Conservation (phyloP, 1,140 invertebrate species). For the Hypothenemus hampei region DNA sequence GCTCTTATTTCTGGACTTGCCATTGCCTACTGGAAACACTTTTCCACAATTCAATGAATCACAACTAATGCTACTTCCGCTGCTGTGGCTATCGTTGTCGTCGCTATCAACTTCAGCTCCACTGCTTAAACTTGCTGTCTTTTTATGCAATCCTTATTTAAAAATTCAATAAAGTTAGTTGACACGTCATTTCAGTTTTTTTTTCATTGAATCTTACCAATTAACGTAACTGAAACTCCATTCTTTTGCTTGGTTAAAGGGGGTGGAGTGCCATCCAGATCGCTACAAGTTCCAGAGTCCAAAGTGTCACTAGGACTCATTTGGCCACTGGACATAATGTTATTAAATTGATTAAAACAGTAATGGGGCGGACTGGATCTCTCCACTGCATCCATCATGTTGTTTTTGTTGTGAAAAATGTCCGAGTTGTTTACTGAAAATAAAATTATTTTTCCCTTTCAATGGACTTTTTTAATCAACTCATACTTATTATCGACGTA, state of each 20-base stretch:
- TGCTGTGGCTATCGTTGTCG: constrained; percentile 65
- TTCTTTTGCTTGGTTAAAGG: constrained; percentile 63
- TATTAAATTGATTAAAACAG: constrained; percentile 47
- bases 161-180: constrained; percentile 1
- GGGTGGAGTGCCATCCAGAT: constrained; percentile 68
- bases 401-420: constrained; percentile 10
- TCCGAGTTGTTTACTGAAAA: constrained; percentile 25
- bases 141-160: constrained; percentile 30
- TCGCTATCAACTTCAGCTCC: constrained; percentile 59
- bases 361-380: constrained; percentile 48
- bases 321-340: constrained; percentile 68
- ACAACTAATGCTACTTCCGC: constrained; percentile 66
- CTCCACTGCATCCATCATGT: constrained; percentile 29
- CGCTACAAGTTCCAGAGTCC: constrained; percentile 78
- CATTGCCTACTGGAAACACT: constrained; percentile 32
- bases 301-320: constrained; percentile 72
- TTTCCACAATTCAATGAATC: constrained; percentile 66
- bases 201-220: constrained; percentile 33
- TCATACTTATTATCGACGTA: too few relatives aligned
- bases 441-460: neutral
- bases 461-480: too few relatives aligned
- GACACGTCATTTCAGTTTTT: too few relatives aligned
- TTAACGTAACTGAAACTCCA: constrained; percentile 47
- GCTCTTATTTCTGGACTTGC: constrained; percentile 4
- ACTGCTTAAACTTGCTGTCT: constrained; percentile 41